Conservation (phyloP, 1,140 invertebrate genomes). For the Drosophila varians region DNA sequence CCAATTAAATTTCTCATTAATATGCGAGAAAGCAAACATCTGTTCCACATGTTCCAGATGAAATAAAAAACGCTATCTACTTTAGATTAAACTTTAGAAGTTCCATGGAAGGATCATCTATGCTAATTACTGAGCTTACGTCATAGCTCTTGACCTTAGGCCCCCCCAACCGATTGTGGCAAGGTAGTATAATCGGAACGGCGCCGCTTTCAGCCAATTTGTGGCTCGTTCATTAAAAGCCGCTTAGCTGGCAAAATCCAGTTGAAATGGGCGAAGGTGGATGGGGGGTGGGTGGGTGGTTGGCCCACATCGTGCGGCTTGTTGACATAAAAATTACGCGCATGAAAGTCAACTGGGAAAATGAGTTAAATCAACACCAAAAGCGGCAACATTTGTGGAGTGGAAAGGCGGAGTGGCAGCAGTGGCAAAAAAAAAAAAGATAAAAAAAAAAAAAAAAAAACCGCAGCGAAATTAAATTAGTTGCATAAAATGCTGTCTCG, state of each 20-base stretch:
- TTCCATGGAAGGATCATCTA: not conserved
- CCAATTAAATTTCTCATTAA: slow-evolving; percentile 80
- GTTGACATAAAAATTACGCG: slow-evolving; percentile 79
- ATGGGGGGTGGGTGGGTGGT: slow-evolving; percentile 2
- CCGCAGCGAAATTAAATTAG: slow-evolving; percentile 51
- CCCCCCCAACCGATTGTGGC: slow-evolving; percentile 12
- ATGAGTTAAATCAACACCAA: slow-evolving; percentile 75
- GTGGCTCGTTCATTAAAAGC: slow-evolving; percentile 72
- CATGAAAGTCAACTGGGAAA: slow-evolving; percentile 78
- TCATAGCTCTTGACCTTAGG: slow-evolving; percentile 26
- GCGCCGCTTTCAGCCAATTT: slow-evolving; percentile 55
- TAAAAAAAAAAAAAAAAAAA: slow-evolving; percentile 2
- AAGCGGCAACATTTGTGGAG: slow-evolving; percentile 41
- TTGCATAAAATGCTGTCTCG: slow-evolving; percentile 34
- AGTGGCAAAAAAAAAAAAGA: not conserved
- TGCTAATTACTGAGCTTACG: slow-evolving; percentile 19
- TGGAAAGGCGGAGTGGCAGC: slow-evolving; percentile 2
- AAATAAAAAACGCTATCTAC: not conserved
- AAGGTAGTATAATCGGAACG: not conserved
- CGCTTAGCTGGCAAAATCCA: slow-evolving; percentile 68
- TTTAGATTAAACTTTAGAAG: slow-evolving; percentile 15
- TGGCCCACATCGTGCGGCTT: slow-evolving; percentile 49
- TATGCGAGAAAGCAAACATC: slow-evolving; percentile 45
- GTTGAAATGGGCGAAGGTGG: not conserved
- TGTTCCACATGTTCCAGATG: slow-evolving; percentile 9